phyloP scores from a whole-genome alignment of 1,140 invertebrate species.

The Leptopilina boulardi region DNA sequence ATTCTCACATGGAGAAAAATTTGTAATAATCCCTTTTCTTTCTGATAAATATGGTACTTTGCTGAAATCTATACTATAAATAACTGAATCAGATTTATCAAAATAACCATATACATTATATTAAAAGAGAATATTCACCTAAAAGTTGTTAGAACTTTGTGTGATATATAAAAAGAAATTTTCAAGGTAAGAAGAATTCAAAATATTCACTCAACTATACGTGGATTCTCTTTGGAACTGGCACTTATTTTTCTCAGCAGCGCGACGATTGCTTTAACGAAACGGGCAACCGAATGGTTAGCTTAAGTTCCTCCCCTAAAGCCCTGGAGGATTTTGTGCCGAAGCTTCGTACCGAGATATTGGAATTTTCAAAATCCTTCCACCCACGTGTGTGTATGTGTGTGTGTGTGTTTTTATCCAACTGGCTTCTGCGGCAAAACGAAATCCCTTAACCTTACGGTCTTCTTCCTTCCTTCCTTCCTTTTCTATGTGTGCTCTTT shows the following conservation, averaged over 20 bases:
- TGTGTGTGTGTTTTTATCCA: constrained; percentile 25
- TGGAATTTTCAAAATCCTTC: constrained; percentile 33
- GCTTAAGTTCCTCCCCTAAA: constrained; percentile 17
- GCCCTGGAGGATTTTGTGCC: constrained; percentile 15
- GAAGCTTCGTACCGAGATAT: constrained; percentile 31
- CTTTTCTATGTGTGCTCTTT: too few species aligned
- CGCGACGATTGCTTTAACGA: constrained; percentile 32
- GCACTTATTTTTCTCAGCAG: constrained; percentile 28
- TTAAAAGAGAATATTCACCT: background rate
- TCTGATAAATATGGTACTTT: too few species aligned
- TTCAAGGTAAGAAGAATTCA: background rate
- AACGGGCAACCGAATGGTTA: constrained; percentile 27
- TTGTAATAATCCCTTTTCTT: too few species aligned
- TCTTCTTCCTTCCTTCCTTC: background rate
- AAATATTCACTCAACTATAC: constrained; percentile 27
- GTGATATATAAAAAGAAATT: background rate
- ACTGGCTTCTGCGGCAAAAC: background rate
- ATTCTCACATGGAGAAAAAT: too few species aligned
- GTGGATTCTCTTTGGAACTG: constrained; percentile 20
- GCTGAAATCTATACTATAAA: too few species aligned
- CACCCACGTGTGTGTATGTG: too few species aligned
- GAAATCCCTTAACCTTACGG: constrained; percentile 32
- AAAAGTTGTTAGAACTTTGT: constrained; percentile 13
- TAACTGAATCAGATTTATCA: too few species aligned
- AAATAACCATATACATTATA: too few species aligned